Conservation (phyloP, 2,888 invertebrate species). For the Epinotia bilunana region DNA sequence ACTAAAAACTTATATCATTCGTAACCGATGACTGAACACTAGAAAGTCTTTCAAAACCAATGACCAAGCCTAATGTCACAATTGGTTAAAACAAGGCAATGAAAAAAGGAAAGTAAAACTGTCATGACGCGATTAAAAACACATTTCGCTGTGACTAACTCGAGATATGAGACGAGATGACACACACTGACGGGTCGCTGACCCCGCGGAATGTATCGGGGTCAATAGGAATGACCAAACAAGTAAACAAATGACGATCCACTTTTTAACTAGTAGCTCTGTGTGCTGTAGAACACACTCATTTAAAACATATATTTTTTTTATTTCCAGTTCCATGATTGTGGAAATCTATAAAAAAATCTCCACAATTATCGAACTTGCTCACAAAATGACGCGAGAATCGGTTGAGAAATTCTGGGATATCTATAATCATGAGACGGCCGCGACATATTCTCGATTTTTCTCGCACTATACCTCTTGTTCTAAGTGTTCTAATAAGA, state of each 20-base stretch:
- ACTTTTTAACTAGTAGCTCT: too few relatives aligned
- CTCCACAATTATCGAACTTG: too few relatives aligned
- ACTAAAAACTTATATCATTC: not conserved
- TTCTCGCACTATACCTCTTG: too few relatives aligned
- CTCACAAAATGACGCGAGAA: too few relatives aligned
- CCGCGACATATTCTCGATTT: too few relatives aligned
- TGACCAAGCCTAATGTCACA: not conserved
- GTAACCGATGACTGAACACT: not conserved
- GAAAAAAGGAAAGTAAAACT: slow-evolving; percentile 34
- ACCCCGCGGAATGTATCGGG: not conserved
- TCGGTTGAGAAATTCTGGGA: too few relatives aligned
- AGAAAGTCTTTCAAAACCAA: not conserved
- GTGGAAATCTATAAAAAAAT: too few relatives aligned
- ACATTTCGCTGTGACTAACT: slow-evolving; percentile 33
- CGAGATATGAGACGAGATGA: slow-evolving; percentile 3
- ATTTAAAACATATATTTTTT: too few relatives aligned
- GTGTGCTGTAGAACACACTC: too few relatives aligned
- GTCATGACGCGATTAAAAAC: slow-evolving; percentile 30
- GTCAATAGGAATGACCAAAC: not conserved
- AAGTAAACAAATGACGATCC: not conserved
- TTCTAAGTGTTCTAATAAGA: too few relatives aligned
- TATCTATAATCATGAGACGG: too few relatives aligned
- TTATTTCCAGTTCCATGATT: too few relatives aligned
- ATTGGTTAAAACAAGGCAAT: slow-evolving; percentile 6
- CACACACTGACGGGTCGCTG: slow-evolving; percentile 33